Conservation (phyloP, 2,113 vertebrate genomes). For the Rhagologus leucostigma region DNA sequence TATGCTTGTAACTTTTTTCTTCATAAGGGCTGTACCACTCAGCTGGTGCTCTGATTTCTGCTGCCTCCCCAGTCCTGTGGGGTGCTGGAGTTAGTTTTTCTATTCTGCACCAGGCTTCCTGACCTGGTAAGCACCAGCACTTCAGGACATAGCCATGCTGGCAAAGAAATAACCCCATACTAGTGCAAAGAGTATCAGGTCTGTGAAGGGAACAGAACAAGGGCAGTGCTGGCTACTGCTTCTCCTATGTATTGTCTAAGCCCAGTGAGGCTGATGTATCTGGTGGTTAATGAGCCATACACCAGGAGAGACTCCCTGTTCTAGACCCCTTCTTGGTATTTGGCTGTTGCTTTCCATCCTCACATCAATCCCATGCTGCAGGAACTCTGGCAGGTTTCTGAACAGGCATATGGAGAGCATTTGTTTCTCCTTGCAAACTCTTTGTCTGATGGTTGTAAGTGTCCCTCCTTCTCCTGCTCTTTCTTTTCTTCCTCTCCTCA, state of each 20-base stretch:
- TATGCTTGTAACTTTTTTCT: background rate
- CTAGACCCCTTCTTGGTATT: background rate
- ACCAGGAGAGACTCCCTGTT: background rate
- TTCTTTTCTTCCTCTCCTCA: background rate
- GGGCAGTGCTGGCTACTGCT: background rate
- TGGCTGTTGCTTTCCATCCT: background rate
- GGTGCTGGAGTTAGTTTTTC: background rate
- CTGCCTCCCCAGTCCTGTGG: rapidly evolving
- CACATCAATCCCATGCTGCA: background rate
- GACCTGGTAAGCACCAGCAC: rapidly evolving
- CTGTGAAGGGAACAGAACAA: background rate
- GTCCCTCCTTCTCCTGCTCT: background rate
- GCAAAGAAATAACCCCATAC: background rate
- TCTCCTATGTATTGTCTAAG: rapidly evolving
- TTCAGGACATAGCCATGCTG: background rate
- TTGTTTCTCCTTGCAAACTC: background rate
- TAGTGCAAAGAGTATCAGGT: background rate
- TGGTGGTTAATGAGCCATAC: background rate
- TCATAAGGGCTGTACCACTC: background rate
- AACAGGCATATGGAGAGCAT: rapidly evolving
- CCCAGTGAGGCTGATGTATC: too few species aligned
- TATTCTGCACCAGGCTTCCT: background rate
- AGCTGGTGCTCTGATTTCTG: background rate
- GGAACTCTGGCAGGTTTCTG: background rate
- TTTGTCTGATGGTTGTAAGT: background rate